Base-by-base conservation (phyloP, 2,113 vertebrate genomes). In the Amblyornis subalaris region DNA sequence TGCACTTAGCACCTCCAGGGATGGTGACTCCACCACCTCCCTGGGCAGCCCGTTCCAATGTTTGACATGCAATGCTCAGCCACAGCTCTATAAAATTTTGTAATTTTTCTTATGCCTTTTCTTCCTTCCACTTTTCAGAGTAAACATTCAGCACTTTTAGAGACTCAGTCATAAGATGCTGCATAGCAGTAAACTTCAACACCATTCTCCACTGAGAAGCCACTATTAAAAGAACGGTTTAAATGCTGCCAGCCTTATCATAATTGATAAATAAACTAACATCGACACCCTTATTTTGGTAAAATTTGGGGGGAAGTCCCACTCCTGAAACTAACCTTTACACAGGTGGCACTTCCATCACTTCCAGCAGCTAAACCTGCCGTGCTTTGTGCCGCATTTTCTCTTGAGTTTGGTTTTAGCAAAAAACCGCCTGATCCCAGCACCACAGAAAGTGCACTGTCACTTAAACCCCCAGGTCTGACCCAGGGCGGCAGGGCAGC, bases 1-100 rank as follows among this genome's bases (percentile, higher is more conserved):
- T 57, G 19, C 15, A 36, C 48, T 28, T n/a, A n/a, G 33, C 7
- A 47, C 40, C 21, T 82, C 21, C 47, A 54, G 11, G 29, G 25
- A 26, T 26, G 17, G 14, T 40, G 47, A 67, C 12, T 58, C 60
- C 36, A 33, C 18, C 12, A 33, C 5, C 6, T 8, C 14, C 6
- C 26, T 10, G 25, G 5, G 42, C 31, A 72, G 50, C 11, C 29
- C 1, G 0, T 48, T 69, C n/a, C 54, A 61, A 0, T 26, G 21
- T 29, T 48, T 60, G 20, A 53, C 21, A 23, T 11, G 22, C 31
- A 44, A 72, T 9, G 33, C 51, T 58, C 26, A 75, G 62, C 31
- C 22, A 28, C 1, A 12, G 29, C 29, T 75, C 29, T 61, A 0
- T 13, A 19, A 7, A 31, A 42, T 54, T 87, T 20, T 13, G 3